Base-by-base conservation (phyloP, 2,888 invertebrate genomes). In the Choristoneura rosaceana region DNA sequence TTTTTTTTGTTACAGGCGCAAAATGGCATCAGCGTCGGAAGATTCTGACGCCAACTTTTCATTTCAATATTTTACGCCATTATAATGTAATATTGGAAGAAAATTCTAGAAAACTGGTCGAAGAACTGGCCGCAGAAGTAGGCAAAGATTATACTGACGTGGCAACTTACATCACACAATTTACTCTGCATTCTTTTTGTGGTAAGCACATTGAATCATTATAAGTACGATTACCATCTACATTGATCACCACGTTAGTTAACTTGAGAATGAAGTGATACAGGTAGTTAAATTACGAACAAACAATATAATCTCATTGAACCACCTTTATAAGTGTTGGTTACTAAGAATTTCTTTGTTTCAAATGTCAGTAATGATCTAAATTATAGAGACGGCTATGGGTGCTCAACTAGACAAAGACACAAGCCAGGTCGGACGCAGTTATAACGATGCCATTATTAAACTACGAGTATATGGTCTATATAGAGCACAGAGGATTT, bases 1-100 rank as follows among this genome's bases (percentile, higher is more conserved):
- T n/a, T n/a, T n/a, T n/a, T n/a, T 60, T 2, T 45, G 45, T 75
- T 77, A n/a, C 65, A 95, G 95, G 94, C 64, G 65, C 78, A 43
- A 96, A 96, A 85, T 96, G 96, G 96, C 95, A 95, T 43, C 81
- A 84, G 0, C 90, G 96, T n/a, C 87, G 96, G 69, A 96, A 95
- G 83, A 91, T 96, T 66, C 82, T 96, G 4, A 96, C 96, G 0
- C 95, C 96, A 0, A 94, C 96, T 0, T 96, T 96, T 80, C 96
- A 96, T 81, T 96, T 96, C 75, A 96, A 95, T 77, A 94, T 96
- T 69, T 82, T 96, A 5, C 90, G 94, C 73, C 82, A 87, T 74
- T 93, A 90, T 75, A 85, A 84, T 47, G 80, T 87, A 0, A 82
- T 91, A n/a, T 86, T 95, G 15, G 86, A 90, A 70, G 92, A 95